Conservation (phyloP, 64 coral and sea anemone genomes). For the Stichodactyla mertensii region DNA sequence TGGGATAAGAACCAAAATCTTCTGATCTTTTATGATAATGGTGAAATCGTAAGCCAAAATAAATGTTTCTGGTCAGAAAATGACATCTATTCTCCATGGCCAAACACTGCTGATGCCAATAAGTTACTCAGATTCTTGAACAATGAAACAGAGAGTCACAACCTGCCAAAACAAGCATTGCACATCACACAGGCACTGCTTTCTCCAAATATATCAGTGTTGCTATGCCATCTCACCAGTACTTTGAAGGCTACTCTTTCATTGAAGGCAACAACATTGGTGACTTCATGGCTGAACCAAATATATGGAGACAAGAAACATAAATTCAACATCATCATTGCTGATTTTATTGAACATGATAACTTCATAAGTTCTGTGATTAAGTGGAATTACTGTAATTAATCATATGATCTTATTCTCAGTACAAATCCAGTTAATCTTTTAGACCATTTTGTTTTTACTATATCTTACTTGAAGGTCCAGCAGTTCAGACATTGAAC, state of each 20-base stretch:
- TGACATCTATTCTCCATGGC: slow-evolving; percentile 36
- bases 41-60: background rate
- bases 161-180: background rate
- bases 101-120: slow-evolving; percentile 4
- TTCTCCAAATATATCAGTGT: background rate
- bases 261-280: slow-evolving; percentile 6
- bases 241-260: slow-evolving; percentile 6
- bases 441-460: too few relatives aligned
- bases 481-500: too few relatives aligned
- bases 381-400: slow-evolving; percentile 7
- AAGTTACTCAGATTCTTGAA: slow-evolving; percentile 7
- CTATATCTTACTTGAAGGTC: too few relatives aligned
- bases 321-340: slow-evolving; percentile 19
- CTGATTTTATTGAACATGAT: slow-evolving; percentile 23
- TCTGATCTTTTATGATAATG: slow-evolving; percentile 24
- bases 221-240: background rate
- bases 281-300: background rate
- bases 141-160: slow-evolving; percentile 9
- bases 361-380: background rate
- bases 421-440: background rate
- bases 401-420: background rate
- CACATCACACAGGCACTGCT: slow-evolving; percentile 19
- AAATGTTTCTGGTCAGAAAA: slow-evolving; percentile 10
- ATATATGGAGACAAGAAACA: background rate
- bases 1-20: slow-evolving; percentile 32